These are phyloP conservation scores for Silurus aristotelis DNA, from an alignment of 2,797 vertebrate genomes.

Conservation along the genomic window DNA sequence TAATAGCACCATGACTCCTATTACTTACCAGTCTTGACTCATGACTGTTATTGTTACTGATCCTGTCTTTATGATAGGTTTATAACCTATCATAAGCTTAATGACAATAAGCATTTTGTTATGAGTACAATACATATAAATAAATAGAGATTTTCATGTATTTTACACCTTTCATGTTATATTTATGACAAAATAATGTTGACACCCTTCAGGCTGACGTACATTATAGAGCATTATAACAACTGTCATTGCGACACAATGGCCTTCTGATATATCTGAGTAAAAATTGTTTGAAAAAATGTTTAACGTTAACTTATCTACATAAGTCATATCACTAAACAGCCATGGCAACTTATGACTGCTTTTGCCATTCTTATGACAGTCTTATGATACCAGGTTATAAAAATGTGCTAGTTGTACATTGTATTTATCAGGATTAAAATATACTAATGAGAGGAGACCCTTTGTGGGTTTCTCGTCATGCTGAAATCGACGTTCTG, in stretches of 20 bases:
- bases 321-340: neutral
- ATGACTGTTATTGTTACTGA: too few species aligned
- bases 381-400: neutral
- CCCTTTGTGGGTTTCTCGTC: neutral
- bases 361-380: neutral
- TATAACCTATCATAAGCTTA: neutral
- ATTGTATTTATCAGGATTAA: neutral
- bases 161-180: neutral
- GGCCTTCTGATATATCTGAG: neutral
- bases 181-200: neutral
- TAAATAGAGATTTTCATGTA: neutral
- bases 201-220: neutral
- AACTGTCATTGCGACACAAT: neutral
- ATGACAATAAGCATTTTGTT: neutral
- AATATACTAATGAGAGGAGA: neutral
- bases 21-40: neutral
- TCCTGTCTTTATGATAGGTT: neutral
- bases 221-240: neutral
- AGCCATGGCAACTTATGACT: neutral
- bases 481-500: conserved; percentile 12
- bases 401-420: too few species aligned
- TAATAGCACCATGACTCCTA: neutral
- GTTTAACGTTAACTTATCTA: neutral
- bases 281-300: neutral
- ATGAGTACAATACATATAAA: neutral